Conservation (phyloP, 2,888 invertebrate species). For the Rhagium mordax region DNA sequence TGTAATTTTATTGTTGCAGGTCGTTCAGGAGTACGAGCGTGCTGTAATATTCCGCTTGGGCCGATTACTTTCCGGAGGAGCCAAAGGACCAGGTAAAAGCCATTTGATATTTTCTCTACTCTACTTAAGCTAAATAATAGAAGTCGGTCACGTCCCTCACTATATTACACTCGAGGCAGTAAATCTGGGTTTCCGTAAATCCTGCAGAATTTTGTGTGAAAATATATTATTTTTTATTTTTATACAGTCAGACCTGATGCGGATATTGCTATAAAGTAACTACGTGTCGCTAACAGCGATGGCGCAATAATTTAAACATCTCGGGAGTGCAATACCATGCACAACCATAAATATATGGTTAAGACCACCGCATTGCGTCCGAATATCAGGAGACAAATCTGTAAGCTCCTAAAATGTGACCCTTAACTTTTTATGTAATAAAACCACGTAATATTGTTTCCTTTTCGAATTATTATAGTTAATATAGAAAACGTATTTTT, state of each 20-base stretch:
- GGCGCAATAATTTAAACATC: not conserved
- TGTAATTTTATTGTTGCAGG: slow-evolving; percentile 72
- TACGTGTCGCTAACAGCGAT: not conserved
- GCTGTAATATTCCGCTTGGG: slow-evolving; percentile 96
- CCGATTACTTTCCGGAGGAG: slow-evolving; percentile 89
- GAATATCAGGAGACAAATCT: not conserved
- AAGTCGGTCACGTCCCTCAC: slow-evolving; percentile 2
- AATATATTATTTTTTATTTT: not conserved
- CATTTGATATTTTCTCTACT: slow-evolving; percentile 5
- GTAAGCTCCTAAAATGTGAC: no score
- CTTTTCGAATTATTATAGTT: no score
- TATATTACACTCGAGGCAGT: slow-evolving; percentile 1
- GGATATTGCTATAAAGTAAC: not conserved
- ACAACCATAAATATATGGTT: not conserved
- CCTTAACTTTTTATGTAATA: no score
- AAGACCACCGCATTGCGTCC: not conserved
- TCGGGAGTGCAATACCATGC: not conserved
- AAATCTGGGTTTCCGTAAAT: slow-evolving; percentile 20
- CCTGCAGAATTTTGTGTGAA: not conserved
- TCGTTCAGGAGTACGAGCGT: slow-evolving; percentile 96
- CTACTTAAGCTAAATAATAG: not conserved
- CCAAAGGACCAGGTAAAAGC: slow-evolving; percentile 89
- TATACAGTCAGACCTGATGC: not conserved
- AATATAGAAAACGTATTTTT: no score
- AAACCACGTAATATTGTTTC: no score